phyloP scores from a whole-genome alignment of 2,888 invertebrate genomes.

The Allygus modestus region DNA sequence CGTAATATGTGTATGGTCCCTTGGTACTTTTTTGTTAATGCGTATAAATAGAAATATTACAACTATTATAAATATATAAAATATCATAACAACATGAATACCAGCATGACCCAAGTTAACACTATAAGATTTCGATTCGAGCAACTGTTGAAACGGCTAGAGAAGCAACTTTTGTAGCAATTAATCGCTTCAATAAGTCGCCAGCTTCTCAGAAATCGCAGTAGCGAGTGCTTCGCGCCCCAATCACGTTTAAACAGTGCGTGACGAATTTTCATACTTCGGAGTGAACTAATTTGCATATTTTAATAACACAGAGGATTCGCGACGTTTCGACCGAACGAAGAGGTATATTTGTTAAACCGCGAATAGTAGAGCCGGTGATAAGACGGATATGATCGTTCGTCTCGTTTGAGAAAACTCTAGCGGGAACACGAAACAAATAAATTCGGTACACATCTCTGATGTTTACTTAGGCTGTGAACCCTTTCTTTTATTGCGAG shows the following conservation, averaged over 20 bases:
- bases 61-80: too few species aligned
- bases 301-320: constrained; percentile 44
- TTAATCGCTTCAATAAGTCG: constrained; percentile 28
- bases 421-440: constrained; percentile 54
- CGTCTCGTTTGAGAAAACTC: background rate
- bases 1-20: too few species aligned
- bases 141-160: background rate
- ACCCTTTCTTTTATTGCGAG: constrained; percentile 58
- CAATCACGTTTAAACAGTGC: constrained; percentile 37
- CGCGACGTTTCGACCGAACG: constrained; percentile 8
- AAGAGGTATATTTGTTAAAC: background rate
- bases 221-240: background rate
- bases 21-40: too few species aligned
- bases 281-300: constrained; percentile 40
- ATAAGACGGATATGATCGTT: background rate
- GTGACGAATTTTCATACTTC: constrained; percentile 45
- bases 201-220: constrained; percentile 22
- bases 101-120: too few species aligned
- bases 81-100: too few species aligned
- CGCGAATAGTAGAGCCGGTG: background rate
- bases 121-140: too few species aligned
- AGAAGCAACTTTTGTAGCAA: constrained; percentile 1
- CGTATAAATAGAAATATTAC: too few species aligned
- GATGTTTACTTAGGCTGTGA: constrained; percentile 58
- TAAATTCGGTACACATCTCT: constrained; percentile 60